These are phyloP conservation scores for Syngnathus typhle DNA, from an alignment of 2,113 vertebrate species.

Conservation along the genomic window DNA sequence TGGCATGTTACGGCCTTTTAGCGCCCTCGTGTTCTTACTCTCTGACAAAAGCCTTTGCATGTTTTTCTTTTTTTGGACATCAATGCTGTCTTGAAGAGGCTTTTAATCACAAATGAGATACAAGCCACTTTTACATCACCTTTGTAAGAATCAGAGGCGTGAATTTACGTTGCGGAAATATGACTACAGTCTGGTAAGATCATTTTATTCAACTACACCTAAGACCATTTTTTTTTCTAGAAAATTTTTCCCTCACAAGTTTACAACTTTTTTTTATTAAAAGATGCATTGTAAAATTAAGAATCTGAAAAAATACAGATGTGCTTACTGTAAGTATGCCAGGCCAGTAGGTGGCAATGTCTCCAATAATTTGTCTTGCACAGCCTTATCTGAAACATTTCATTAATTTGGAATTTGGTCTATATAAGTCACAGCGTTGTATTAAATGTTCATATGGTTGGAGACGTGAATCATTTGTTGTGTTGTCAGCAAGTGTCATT, in stretches of 20 bases:
- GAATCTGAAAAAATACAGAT: no score
- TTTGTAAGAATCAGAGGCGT: neutral
- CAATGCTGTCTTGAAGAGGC: neutral
- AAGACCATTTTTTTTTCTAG: no score
- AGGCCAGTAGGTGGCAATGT: neutral
- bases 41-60: constrained; percentile 23
- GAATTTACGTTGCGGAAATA: no score
- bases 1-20: constrained; percentile 35
- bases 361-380: neutral
- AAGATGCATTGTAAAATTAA: no score
- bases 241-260: no score
- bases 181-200: no score
- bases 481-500: neutral
- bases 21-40: constrained; percentile 21
- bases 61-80: neutral
- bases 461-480: neutral
- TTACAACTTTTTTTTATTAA: no score
- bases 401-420: neutral
- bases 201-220: no score
- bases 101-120: neutral
- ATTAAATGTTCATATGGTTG: neutral
- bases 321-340: no score
- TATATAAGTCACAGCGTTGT: neutral
- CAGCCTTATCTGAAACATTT: neutral
- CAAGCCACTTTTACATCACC: neutral